Percentiles rank a stretch among this genome's conserved stretches.
phyloP scores from a whole-genome alignment of 2,888 invertebrate species.

The Campoplex nolae region DNA sequence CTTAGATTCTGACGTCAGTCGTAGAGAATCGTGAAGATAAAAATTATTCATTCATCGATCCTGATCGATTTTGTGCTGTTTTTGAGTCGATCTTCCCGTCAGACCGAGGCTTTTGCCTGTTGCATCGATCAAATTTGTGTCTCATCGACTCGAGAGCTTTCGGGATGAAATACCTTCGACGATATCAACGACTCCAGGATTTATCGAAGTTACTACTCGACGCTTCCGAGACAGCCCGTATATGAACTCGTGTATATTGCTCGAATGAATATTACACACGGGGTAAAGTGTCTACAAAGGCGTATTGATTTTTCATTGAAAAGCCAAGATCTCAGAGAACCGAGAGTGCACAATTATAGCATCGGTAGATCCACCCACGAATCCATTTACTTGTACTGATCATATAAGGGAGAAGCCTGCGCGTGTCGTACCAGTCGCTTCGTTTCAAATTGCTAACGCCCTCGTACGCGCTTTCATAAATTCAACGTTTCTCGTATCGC shows the following conservation, averaged over 20 bases:
- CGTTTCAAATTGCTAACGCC: constrained; percentile 64
- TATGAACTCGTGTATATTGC: not conserved
- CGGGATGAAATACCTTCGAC: not conserved
- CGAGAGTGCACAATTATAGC: constrained; percentile 45
- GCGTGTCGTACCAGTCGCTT: constrained; percentile 47
- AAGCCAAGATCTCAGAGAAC: constrained; percentile 43
- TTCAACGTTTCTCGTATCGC: constrained; percentile 40
- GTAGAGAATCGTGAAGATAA: no score
- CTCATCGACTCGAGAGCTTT: not conserved
- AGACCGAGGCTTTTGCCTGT: no score
- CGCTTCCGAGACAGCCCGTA: not conserved
- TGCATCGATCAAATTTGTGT: no score
- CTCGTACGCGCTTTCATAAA: constrained; percentile 65
- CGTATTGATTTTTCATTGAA: constrained; percentile 64
- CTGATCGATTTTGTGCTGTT: no score
- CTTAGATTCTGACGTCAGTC: not conserved
- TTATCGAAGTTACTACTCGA: not conserved
- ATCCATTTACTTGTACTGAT: constrained; percentile 30
- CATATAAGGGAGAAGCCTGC: constrained; percentile 46
- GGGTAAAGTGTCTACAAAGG: constrained; percentile 49
- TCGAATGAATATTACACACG: constrained; percentile 44
- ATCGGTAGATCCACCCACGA: constrained; percentile 57
- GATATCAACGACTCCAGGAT: not conserved
- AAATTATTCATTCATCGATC: no score
- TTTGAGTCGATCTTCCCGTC: no score